These are phyloP conservation scores for Sphaerophoria rueppellii DNA, from an alignment of 2,888 invertebrate genomes.

Conservation along the genomic window DNA sequence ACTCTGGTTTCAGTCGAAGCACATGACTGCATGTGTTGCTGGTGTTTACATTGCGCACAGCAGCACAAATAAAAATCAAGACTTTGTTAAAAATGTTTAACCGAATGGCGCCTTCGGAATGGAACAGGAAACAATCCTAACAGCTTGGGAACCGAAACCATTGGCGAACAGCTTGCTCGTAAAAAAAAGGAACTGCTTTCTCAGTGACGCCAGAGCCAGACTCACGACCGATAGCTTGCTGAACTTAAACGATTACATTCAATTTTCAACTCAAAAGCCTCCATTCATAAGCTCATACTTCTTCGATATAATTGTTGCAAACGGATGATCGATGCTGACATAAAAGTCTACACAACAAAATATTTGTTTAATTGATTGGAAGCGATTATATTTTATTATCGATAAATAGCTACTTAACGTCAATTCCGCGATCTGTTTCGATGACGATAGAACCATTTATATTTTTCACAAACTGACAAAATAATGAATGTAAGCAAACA, in stretches of 20 bases:
- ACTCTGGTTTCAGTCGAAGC: too few species aligned
- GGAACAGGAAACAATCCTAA: too few species aligned
- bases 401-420: constrained; percentile 59
- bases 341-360: constrained; percentile 5
- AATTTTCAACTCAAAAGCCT: constrained; percentile 4
- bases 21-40: too few species aligned
- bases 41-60: too few species aligned
- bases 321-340: constrained; percentile 30
- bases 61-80: too few species aligned
- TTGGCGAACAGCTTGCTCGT: too few species aligned
- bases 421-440: constrained; percentile 39
- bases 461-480: neutral
- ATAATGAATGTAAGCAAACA: neutral
- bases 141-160: too few species aligned
- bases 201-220: neutral
- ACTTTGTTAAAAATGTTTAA: too few species aligned
- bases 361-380: constrained; percentile 37
- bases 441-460: constrained; percentile 14
- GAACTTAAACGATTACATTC: constrained; percentile 26
- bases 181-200: neutral
- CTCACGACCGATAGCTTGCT: constrained; percentile 5
- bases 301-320: neutral
- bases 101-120: too few species aligned
- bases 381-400: constrained; percentile 35
- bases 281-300: neutral